These are phyloP conservation scores for Brevimyrus niger DNA, from an alignment of 2,113 vertebrate species.

Conservation along the genomic window DNA sequence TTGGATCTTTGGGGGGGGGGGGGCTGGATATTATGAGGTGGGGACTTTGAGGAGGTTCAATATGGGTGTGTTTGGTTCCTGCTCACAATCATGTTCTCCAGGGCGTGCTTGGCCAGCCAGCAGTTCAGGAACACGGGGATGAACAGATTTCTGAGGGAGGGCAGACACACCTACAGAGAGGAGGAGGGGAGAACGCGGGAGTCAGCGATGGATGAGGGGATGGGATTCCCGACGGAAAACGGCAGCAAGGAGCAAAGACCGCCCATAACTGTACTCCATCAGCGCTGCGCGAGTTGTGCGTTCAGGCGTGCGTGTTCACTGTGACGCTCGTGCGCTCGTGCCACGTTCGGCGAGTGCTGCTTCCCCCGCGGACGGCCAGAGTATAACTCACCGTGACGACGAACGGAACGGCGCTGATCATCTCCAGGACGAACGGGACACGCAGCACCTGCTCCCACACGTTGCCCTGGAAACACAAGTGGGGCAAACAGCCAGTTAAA, in stretches of 20 bases:
- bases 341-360: background rate
- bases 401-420: conserved; percentile 72
- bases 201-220: background rate
- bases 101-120: conserved; percentile 72
- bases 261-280: no score
- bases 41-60: background rate
- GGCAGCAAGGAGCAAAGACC: background rate
- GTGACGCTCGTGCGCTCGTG: background rate
- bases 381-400: conserved; percentile 68
- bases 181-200: background rate
- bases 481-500: background rate
- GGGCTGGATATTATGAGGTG: background rate
- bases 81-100: conserved; percentile 81
- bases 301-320: background rate
- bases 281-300: no score
- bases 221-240: background rate
- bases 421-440: conserved; percentile 72
- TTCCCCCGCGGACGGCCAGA: background rate
- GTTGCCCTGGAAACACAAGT: conserved; percentile 69
- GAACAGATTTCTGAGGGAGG: conserved; percentile 65
- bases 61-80: background rate
- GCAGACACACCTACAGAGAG: background rate
- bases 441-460: conserved; percentile 74
- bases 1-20: background rate
- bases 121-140: conserved; percentile 77